These are phyloP conservation scores for Cheirogaleus major DNA, from an alignment of 2,797 vertebrate genomes.

Conservation along the genomic window DNA sequence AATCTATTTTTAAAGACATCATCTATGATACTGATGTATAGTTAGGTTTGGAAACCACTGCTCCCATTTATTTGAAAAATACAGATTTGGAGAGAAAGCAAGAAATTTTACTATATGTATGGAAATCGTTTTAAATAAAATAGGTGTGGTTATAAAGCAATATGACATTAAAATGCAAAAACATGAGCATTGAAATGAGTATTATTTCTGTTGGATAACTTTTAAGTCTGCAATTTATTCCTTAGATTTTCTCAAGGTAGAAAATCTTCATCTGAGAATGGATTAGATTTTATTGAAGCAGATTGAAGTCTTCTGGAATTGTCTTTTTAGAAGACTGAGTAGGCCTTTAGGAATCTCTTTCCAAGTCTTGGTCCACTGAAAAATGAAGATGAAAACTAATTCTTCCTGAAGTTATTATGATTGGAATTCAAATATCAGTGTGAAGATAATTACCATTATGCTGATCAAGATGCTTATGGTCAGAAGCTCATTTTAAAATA, in stretches of 20 bases:
- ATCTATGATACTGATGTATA: background rate
- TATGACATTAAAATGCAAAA: background rate
- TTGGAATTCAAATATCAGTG: background rate
- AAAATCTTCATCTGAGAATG: conserved; percentile 13
- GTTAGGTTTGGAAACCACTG: background rate
- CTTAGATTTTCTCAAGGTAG: background rate
- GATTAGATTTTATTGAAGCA: background rate
- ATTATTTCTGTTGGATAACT: background rate
- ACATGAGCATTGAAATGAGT: background rate
- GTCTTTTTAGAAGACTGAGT: background rate
- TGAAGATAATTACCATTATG: background rate
- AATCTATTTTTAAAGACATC: background rate
- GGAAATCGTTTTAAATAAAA: background rate
- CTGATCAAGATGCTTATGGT: conserved; percentile 42
- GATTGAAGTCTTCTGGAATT: background rate
- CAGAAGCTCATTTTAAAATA: conserved; percentile 33
- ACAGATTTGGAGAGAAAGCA: background rate
- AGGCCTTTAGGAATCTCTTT: background rate
- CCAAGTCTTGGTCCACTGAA: background rate
- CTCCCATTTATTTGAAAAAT: background rate
- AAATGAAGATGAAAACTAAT: conserved; percentile 26
- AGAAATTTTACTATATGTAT: background rate
- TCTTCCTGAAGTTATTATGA: conserved; percentile 11
- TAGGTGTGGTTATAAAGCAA: background rate
- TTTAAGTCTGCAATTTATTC: background rate